phyloP scores from a whole-genome alignment of 35 echinoderm and acorn worm species.

The Ptychodera flava region DNA sequence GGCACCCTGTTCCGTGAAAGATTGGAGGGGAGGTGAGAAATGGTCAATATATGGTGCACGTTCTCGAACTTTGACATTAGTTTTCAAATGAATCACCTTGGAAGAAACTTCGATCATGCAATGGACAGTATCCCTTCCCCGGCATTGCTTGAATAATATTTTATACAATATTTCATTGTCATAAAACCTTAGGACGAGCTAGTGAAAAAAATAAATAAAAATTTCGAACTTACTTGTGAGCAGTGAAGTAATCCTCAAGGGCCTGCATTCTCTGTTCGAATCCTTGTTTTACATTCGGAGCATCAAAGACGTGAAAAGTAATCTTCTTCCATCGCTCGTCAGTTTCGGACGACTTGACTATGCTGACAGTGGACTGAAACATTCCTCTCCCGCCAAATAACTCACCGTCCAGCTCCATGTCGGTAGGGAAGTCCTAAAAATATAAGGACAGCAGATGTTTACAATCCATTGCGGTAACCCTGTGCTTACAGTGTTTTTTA shows the following conservation, averaged over 20 bases:
- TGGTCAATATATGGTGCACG: background rate
- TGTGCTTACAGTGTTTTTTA: background rate
- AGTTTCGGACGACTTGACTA: background rate
- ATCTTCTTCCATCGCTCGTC: conserved; percentile 16
- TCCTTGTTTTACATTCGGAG: conserved; percentile 19
- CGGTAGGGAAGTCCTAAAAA: conserved; percentile 11
- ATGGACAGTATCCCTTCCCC: too few relatives aligned
- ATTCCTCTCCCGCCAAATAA: background rate
- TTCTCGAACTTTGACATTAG: background rate
- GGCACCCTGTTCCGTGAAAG: conserved; percentile 3
- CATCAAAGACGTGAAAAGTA: conserved; percentile 34
- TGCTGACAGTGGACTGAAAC: conserved; percentile 7
- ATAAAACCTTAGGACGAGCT: too few relatives aligned
- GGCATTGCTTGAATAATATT: too few relatives aligned
- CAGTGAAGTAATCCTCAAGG: conserved; percentile 14
- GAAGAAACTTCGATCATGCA: background rate
- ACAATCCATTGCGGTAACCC: background rate
- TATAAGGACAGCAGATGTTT: background rate
- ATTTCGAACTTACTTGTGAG: conserved; percentile 23
- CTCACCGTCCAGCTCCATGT: conserved; percentile 13
- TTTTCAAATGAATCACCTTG: background rate
- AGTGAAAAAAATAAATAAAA: too few relatives aligned
- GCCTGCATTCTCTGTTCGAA: conserved; percentile 32
- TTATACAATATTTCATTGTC: too few relatives aligned
- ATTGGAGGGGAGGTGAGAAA: background rate